Percentiles rank a stretch among this genome's conserved stretches.
These are phyloP conservation scores for Archocentrus centrarchus DNA, from an alignment of 2,113 vertebrate species.

Conservation along the genomic window DNA sequence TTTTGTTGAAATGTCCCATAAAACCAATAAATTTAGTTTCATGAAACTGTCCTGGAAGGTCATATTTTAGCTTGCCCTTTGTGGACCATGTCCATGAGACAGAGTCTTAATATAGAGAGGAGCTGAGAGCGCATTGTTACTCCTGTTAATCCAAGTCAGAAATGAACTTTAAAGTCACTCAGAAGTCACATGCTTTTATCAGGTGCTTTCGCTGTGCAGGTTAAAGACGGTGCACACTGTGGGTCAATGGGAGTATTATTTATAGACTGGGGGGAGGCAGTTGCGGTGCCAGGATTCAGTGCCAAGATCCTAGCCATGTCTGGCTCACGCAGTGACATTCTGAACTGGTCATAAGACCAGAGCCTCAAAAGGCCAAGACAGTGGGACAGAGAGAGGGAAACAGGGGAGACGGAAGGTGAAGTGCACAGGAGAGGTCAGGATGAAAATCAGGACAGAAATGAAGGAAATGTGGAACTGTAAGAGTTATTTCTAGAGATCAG, in stretches of 20 bases:
- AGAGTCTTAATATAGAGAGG: conserved; percentile 47
- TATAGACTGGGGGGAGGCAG: conserved; percentile 49
- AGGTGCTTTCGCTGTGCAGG: background rate
- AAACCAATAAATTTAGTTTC: background rate
- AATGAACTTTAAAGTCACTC: background rate
- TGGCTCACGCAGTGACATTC: conserved; percentile 76
- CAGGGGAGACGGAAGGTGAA: background rate
- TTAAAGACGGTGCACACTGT: background rate
- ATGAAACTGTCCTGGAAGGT: background rate
- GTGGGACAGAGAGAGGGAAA: conserved; percentile 16
- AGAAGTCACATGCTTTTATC: background rate
- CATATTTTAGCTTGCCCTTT: conserved; percentile 14
- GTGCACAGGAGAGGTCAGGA: background rate
- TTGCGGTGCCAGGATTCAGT: conserved; percentile 46
- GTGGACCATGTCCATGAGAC: background rate
- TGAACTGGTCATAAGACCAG: conserved; percentile 65
- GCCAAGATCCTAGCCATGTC: conserved; percentile 37
- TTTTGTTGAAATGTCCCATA: background rate
- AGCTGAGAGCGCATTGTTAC: conserved; percentile 18
- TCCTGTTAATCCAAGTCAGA: conserved; percentile 50
- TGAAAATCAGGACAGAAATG: background rate
- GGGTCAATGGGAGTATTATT: conserved; percentile 51
- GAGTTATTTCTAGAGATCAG: background rate
- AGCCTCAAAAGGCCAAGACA: conserved; percentile 18
- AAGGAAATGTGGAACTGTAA: background rate